Evolutionary conservation across 2,113 vertebrate species (phyloP).

Genomic region (Rhombomys opimus): DNA sequence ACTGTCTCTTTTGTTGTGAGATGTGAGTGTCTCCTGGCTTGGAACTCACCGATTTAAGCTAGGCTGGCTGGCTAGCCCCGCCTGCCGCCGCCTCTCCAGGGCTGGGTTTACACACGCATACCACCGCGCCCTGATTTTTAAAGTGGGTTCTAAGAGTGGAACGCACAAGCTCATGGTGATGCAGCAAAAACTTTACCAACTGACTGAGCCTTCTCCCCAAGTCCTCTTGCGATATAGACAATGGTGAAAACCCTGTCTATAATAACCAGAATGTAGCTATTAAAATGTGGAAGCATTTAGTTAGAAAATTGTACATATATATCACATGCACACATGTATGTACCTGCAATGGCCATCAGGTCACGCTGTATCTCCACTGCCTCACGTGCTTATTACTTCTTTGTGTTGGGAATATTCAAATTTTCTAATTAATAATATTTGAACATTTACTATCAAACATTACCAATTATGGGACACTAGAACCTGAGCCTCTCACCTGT

Average conservation of each 20-base stretch:
- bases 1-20: background rate
- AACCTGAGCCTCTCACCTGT: background rate
- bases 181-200: too few relatives aligned
- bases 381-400: background rate
- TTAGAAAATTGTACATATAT: background rate
- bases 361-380: background rate
- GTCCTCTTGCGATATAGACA: background rate
- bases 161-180: too few relatives aligned
- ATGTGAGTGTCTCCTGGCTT: background rate
- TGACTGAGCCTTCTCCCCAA: background rate
- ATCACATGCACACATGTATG: accelerated
- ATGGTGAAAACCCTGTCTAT: background rate
- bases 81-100: background rate
- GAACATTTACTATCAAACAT: background rate
- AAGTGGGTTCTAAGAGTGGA: background rate
- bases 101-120: background rate
- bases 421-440: background rate
- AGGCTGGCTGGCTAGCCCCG: background rate
- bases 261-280: background rate
- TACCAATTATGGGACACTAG: background rate
- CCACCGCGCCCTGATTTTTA: background rate
- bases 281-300: background rate
- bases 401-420: background rate
- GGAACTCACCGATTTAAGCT: background rate
- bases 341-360: background rate